Evolutionary conservation across 2,113 vertebrate species (phyloP), one percentile per base, ranked within the genome.

Genomic region (Xiphias gladius): DNA sequence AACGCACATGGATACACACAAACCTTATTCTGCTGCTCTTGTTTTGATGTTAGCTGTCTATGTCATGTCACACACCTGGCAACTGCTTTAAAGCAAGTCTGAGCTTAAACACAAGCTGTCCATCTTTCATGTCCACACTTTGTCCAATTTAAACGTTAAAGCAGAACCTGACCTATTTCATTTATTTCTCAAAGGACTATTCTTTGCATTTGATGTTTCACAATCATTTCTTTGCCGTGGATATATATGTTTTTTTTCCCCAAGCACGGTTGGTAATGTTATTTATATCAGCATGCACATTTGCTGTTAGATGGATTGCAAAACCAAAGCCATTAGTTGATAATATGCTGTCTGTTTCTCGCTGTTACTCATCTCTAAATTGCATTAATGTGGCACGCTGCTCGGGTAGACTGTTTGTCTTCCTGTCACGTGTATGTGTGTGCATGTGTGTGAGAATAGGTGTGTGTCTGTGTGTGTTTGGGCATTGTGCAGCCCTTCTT

Each of bases 331-430:
- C 92, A 94, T 94, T 95, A 94, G 91, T 89, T 91, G 88, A 92
- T 94, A 94, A 93, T 94, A 92, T 90, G 88, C 85, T 81, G 87
- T 91, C 89, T 90, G 92, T 93, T 92, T 94, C 89, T 93, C 68
- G 68, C 88, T 83, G 93, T 94, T 93, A 91, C 91, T 94, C 92
- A 93, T 92, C 89, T 88, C 87, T 85, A 94, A 94, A 93, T 91
- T 91, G 91, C 90, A 89, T 94, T 94, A 88, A 89, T 86, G 84
- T 88, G 89, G 90, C 90, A 84, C 58, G 52, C 86, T 73, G 81
- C 91, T 89, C 81, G 63, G 81, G 86, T 81, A 75, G 76, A 88
- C 83, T 80, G 86, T 94, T 92, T 85, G 82, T 92, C 92, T 93
- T 90, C 86, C 84, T 92, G 80, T 85, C 87, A 73, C 35, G 16